phyloP scores from a whole-genome alignment of 1,140 invertebrate species.

The Halyomorpha halys region DNA sequence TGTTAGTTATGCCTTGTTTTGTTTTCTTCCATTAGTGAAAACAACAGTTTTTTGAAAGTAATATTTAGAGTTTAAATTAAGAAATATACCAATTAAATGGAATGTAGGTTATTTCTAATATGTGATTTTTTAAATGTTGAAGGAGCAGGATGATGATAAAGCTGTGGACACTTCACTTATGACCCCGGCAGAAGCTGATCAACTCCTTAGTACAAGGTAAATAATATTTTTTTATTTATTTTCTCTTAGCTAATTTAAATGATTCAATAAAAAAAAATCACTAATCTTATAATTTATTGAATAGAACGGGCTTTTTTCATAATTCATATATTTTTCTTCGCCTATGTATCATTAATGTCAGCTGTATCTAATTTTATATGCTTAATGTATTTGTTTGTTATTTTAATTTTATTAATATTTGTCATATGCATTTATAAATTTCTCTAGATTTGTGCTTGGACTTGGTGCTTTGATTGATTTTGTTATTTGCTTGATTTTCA shows the following conservation, averaged over 20 bases:
- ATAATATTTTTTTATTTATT: background rate
- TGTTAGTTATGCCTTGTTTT: background rate
- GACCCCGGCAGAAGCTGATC: conserved; percentile 75
- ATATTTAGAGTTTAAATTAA: background rate
- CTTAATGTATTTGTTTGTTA: too few relatives aligned
- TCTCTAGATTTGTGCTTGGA: too few relatives aligned
- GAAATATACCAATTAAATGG: background rate
- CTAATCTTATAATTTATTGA: background rate
- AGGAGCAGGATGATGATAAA: conserved; percentile 18
- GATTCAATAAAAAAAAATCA: conserved; percentile 29
- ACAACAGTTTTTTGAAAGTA: background rate
- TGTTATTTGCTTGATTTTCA: too few relatives aligned
- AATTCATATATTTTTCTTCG: background rate
- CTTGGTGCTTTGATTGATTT: too few relatives aligned
- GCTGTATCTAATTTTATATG: too few relatives aligned
- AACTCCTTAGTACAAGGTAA: conserved; percentile 66
- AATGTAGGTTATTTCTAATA: background rate
- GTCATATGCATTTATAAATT: too few relatives aligned
- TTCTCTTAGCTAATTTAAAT: too few relatives aligned
- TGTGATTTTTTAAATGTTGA: background rate
- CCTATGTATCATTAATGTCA: too few relatives aligned
- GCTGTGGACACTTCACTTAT: conserved; percentile 40
- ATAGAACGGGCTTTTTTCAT: background rate
- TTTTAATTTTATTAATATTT: too few relatives aligned
- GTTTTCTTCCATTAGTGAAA: too few relatives aligned